Evolutionary conservation across 2,888 invertebrate genomes (phyloP).

Genomic region (Drosophila leonis): DNA sequence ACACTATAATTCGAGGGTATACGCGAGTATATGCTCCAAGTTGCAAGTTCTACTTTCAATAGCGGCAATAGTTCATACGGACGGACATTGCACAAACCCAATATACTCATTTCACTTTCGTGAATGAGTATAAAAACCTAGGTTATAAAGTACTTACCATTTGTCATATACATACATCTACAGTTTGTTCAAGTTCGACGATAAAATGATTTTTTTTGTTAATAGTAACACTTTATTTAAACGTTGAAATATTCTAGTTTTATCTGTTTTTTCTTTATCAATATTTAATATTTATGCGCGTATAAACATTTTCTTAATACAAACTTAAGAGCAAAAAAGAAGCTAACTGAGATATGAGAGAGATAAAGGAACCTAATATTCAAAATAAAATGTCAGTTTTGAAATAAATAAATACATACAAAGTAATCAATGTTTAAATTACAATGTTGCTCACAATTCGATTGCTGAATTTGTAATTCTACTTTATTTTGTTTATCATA

Average conservation of each 20-base stretch:
- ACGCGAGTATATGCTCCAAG: too few relatives aligned
- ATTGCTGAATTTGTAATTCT: background rate
- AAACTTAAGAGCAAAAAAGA: slow-evolving; percentile 25
- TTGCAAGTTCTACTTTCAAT: too few relatives aligned
- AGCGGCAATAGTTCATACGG: too few relatives aligned
- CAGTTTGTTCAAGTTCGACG: background rate
- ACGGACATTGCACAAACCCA: too few relatives aligned
- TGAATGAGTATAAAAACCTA: too few relatives aligned
- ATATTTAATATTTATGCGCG: slow-evolving; percentile 22
- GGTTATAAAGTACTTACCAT: background rate
- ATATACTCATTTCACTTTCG: too few relatives aligned
- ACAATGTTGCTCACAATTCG: slow-evolving; percentile 4
- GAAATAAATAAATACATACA: slow-evolving; percentile 6
- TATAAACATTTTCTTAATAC: slow-evolving; percentile 35
- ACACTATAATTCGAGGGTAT: too few relatives aligned
- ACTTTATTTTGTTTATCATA: background rate
- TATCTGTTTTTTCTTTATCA: background rate
- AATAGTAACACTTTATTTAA: slow-evolving; percentile 51
- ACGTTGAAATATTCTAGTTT: slow-evolving; percentile 38
- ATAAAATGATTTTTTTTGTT: background rate
- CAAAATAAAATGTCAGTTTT: background rate
- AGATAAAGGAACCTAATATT: slow-evolving; percentile 33
- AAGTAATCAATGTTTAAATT: background rate
- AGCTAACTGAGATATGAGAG: slow-evolving; percentile 23
- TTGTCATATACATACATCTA: background rate